Base-by-base conservation (phyloP, 2,797 vertebrate species). In the Gymnothorax javanicus region DNA sequence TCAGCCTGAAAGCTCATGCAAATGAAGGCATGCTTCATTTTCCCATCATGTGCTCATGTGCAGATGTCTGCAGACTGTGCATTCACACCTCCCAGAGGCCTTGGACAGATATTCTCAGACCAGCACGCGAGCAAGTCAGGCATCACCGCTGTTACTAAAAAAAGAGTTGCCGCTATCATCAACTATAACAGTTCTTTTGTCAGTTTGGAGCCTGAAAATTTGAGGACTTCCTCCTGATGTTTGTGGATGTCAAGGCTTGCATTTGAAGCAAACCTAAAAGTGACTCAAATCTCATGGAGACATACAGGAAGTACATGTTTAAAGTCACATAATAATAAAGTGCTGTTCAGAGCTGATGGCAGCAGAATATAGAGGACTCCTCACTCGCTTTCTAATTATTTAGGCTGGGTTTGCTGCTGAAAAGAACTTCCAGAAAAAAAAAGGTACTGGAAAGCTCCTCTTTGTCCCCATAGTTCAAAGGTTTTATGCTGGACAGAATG, bases 11-110 rank as follows among this genome's bases (percentile, higher is more conserved):
- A 52, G 43, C 54, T 20, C 6, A 79, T 79, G 75, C 50, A 54
- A 79, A 54, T 79, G 75, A 20, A 33, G 27, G 71, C 71, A 75
- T 43, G 71, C 71, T 43, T 75, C 71, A 75, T 33, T 75, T 43
- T 11, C 11, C 71, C 27, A 43, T 33, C 12, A 15, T 27, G 15
- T 13, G 15, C 13, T 75, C 12, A 43, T 75, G 23, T 43, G 71
- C 25, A 64, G 23, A 64, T 23, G 23, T 20, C 27, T 43, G 17
- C 50, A 52, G 15, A 17, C 71, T 43, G 12, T 20, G 50, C 43
- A 52, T 52, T 54, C 13, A 12, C 25, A 75, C 27, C 25, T 15
- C 4, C 54, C 13, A 52, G 75, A 79, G 50, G 6, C 75, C 7
- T 52, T 7, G 23, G 75, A 50, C 75, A 79, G 33, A 27, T 77